These are phyloP conservation scores for Rotaria sp. DNA, from an alignment of 2,888 invertebrate genomes.

Conservation along the genomic window DNA sequence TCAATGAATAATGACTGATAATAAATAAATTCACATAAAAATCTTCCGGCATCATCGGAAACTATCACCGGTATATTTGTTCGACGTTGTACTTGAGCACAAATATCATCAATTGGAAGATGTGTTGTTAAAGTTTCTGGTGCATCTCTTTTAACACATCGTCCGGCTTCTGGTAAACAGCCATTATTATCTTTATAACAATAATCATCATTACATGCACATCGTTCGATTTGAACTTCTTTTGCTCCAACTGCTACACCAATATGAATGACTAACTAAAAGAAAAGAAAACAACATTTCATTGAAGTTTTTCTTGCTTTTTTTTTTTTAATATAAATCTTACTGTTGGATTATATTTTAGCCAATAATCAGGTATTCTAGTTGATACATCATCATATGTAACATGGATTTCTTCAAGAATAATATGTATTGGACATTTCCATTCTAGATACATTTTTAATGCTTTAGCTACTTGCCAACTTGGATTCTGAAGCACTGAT, in stretches of 20 bases:
- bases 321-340: background rate
- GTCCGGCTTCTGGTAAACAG: background rate
- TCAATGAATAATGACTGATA: conserved; percentile 23
- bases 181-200: background rate
- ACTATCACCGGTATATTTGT: background rate
- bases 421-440: conserved; percentile 4
- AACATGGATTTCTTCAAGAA: background rate
- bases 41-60: conserved; percentile 8
- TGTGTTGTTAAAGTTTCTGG: background rate
- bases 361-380: conserved; percentile 20
- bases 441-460: background rate
- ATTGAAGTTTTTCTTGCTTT: no score
- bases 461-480: conserved; percentile 10
- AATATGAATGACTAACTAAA: conserved; percentile 23
- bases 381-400: background rate
- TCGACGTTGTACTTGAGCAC: background rate
- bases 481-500: background rate
- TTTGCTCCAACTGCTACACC: background rate
- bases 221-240: background rate
- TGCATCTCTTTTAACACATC: background rate
- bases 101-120: background rate
- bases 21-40: conserved; percentile 17
- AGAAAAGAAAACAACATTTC: background rate
- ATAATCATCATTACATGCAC: background rate
- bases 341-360: conserved; percentile 28